Evolutionary conservation across 2,888 invertebrate species (phyloP).

Genomic region (Nomada goodeniana): DNA sequence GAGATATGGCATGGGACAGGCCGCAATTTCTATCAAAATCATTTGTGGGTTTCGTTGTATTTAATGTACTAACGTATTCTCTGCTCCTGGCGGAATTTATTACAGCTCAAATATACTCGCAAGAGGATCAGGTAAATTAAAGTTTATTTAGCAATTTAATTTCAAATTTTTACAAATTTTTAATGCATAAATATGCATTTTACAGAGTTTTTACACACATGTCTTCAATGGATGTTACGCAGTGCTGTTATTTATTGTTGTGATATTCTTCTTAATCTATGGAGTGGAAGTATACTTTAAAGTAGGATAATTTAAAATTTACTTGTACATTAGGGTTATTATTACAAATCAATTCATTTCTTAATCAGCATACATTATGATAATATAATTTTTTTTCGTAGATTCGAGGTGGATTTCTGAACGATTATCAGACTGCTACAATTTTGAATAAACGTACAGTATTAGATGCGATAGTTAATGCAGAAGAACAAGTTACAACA

Average conservation of each 20-base stretch:
- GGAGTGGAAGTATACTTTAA: slow-evolving; percentile 98
- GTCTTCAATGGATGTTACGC: slow-evolving; percentile 97
- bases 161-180: slow-evolving; percentile 13
- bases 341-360: background rate
- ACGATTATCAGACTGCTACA: slow-evolving; percentile 89
- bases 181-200: slow-evolving; percentile 64
- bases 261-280: slow-evolving; percentile 96
- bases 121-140: slow-evolving; percentile 76
- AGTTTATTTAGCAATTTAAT: background rate
- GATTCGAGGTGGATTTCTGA: slow-evolving; percentile 94
- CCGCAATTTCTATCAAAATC: slow-evolving; percentile 96
- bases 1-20: slow-evolving; percentile 94
- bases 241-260: slow-evolving; percentile 94
- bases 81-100: slow-evolving; percentile 91
- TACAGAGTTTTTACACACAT: slow-evolving; percentile 91
- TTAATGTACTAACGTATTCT: slow-evolving; percentile 95
- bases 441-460: slow-evolving; percentile 84
- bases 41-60: slow-evolving; percentile 94
- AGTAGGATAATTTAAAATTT: slow-evolving; percentile 85
- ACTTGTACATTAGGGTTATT: background rate
- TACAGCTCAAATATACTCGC: slow-evolving; percentile 84
- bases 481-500: slow-evolving; percentile 85
- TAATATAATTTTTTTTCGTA: slow-evolving; percentile 71
- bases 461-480: slow-evolving; percentile 77
- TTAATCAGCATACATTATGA: background rate